Evolutionary conservation across 1,140 invertebrate species (phyloP).

Genomic region (Bombus sibiricus): DNA sequence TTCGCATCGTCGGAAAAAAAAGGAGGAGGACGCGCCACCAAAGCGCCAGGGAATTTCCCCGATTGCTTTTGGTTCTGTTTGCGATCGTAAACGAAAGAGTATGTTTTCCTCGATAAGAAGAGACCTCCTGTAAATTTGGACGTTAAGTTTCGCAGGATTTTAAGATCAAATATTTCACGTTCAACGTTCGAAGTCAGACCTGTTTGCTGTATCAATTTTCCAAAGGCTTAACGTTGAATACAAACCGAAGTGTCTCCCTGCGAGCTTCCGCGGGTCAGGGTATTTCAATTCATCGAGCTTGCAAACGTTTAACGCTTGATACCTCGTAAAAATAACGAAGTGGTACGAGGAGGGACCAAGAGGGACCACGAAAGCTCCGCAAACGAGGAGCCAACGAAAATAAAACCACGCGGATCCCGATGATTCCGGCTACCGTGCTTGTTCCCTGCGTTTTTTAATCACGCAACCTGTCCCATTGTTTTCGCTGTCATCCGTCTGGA

Average conservation of each 20-base stretch:
- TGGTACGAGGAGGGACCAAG: too few relatives aligned
- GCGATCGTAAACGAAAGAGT: background rate
- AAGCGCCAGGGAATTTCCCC: background rate
- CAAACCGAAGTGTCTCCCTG: background rate
- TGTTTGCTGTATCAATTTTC: background rate
- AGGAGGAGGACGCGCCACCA: background rate
- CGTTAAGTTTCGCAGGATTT: background rate
- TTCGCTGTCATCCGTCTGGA: constrained; percentile 30
- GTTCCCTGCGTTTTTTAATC: constrained; percentile 33
- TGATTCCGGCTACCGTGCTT: background rate
- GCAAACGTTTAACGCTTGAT: background rate
- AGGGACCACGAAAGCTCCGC: too few relatives aligned
- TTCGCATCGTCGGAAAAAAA: background rate
- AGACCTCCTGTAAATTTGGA: background rate
- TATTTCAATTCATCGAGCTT: background rate
- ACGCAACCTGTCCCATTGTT: constrained; percentile 29
- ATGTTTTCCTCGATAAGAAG: background rate
- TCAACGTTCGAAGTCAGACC: background rate
- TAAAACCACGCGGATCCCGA: background rate
- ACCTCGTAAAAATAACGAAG: background rate
- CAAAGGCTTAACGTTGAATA: background rate
- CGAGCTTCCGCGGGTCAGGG: background rate
- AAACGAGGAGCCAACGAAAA: background rate
- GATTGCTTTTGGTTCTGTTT: background rate
- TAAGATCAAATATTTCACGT: background rate